Evolutionary conservation across 2,888 invertebrate genomes (phyloP).

Genomic region (Drymonia ruficornis): DNA sequence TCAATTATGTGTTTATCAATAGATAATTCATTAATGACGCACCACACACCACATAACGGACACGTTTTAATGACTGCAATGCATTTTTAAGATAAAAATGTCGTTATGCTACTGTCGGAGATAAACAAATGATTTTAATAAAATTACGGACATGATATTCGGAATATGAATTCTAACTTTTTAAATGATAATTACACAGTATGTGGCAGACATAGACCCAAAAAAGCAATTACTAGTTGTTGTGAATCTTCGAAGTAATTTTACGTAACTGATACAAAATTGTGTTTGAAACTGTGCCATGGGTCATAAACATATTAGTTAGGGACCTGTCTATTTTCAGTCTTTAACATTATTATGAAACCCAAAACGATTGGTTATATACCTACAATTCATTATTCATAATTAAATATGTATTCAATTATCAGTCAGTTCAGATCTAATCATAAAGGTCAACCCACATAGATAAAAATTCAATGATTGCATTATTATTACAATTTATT

Average conservation of each 20-base stretch:
- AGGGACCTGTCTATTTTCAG: no score
- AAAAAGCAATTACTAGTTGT: no score
- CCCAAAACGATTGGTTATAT: no score
- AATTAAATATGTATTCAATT: neutral
- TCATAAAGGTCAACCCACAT: constrained; percentile 6
- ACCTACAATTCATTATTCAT: no score
- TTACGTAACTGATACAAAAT: no score
- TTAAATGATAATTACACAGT: no score
- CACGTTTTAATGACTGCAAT: neutral
- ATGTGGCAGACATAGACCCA: no score
- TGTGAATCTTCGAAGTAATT: no score
- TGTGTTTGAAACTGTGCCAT: no score
- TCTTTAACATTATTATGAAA: no score
- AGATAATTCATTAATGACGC: constrained; percentile 1
- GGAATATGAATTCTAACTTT: no score
- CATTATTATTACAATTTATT: neutral
- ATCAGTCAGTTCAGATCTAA: constrained; percentile 1
- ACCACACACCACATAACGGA: neutral
- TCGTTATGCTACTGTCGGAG: neutral
- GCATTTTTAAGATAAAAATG: neutral
- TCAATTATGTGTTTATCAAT: constrained; percentile 22
- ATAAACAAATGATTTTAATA: neutral
- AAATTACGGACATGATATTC: neutral
- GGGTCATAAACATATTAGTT: no score
- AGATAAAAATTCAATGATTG: constrained; percentile 12